Base-by-base conservation (phyloP, 2,797 vertebrate genomes). In the Merluccius polli region DNA sequence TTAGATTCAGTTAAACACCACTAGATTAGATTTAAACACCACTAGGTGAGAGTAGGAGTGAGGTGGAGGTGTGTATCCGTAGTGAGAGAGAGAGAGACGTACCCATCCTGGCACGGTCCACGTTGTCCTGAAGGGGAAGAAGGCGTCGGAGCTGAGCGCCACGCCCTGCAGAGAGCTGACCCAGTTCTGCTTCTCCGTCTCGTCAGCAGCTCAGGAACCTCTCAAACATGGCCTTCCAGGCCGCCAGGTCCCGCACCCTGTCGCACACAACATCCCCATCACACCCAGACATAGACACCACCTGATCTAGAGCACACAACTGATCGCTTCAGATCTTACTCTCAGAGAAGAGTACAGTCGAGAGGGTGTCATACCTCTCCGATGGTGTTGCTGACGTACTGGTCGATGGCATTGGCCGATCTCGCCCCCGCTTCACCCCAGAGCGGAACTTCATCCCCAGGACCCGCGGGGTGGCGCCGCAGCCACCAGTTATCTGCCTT, bases 401-500 rank as follows among this genome's bases (percentile, higher is more conserved):
- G 97, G 76, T 99, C 98, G 4, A 99, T 95, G 65, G 97, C 97
- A 0, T 99, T 99, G 76, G 98, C n/a, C 96, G 89, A 98, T 95
- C 88, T 99, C 98, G n/a, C 0, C 97, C 97, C 81, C 98, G 94
- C 90, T 99, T 99, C 81, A 98, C 93, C 0, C 95, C 96, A 0
- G 89, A 83, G 78, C 92, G 93, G 87, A 99, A 99, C 87, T 92
- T 96, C 97, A 99, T 96, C 80, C 82, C 82, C 16, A 99, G 94
- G 74, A 99, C 98, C 0, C 85, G 84, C 0, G n/a, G 97, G 97
- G 78, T 99, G 95, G 79, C 96, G 97, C 63, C 98, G 94, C 32
- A 99, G 95, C 98, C 97, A 99, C 98, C 98, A 99, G 88, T 89
- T 94, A 82, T 99, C 95, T 0, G 97, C 97, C 87, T 99, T 99